phyloP scores from a whole-genome alignment of 2,888 invertebrate genomes.

The Glyphotaelius pellucidus region DNA sequence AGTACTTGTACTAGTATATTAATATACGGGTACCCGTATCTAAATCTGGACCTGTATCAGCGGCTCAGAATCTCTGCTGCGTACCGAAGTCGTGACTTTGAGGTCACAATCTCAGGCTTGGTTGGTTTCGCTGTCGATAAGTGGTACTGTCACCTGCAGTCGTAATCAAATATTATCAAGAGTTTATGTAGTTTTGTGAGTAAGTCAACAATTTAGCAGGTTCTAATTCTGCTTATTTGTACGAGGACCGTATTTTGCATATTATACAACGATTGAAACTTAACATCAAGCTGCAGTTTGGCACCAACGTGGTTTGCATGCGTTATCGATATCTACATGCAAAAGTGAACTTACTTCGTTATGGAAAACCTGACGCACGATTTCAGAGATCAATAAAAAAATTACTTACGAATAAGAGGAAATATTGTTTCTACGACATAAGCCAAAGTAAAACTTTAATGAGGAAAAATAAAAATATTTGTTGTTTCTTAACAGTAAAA shows the following conservation, averaged over 20 bases:
- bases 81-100: not conserved
- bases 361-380: not conserved
- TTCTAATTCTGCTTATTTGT: not conserved
- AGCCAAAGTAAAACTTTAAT: not conserved
- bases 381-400: not conserved
- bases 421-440: not conserved
- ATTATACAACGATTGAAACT: not conserved
- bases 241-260: not conserved
- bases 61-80: not conserved
- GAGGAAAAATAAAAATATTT: not conserved
- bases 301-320: not conserved
- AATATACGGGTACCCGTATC: not conserved
- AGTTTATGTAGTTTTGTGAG: not conserved
- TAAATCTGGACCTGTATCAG: not conserved
- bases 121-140: conserved; percentile 96
- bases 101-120: not conserved
- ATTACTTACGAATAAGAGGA: not conserved
- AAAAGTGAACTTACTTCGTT: not conserved
- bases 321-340: not conserved
- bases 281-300: not conserved
- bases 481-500: not conserved
- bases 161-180: not conserved
- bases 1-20: not conserved
- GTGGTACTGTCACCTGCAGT: conserved; percentile 23
- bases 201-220: not conserved